Evolutionary conservation across 1,140 invertebrate genomes (phyloP).

Genomic region (Lucilia cuprina): DNA sequence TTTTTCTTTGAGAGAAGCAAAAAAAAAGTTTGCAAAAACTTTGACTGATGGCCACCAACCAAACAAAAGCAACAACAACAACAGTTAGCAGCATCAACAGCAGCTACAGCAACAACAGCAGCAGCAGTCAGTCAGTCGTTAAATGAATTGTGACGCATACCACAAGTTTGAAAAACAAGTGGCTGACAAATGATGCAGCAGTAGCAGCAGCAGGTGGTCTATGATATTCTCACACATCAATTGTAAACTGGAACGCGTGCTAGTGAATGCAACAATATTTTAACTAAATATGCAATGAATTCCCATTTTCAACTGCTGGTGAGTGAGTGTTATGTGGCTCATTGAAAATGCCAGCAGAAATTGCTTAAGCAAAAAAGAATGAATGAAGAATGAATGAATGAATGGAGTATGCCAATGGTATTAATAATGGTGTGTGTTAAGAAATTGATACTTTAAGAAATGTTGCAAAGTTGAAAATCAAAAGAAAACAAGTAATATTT

Average conservation of each 20-base stretch:
- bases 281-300: neutral
- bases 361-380: too few species aligned
- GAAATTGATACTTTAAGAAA: too few species aligned
- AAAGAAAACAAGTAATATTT: too few species aligned
- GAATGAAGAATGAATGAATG: too few species aligned
- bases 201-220: slow-evolving; percentile 15
- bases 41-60: neutral
- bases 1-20: neutral
- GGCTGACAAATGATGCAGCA: slow-evolving; percentile 16
- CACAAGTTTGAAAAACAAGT: neutral
- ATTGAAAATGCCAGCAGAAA: too few species aligned
- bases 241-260: neutral
- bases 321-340: too few species aligned
- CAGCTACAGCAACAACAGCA: too few species aligned
- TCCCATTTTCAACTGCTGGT: neutral
- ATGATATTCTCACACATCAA: neutral
- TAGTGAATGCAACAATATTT: neutral
- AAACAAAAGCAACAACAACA: neutral
- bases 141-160: slow-evolving; percentile 10
- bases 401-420: too few species aligned
- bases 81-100: neutral
- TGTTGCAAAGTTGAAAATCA: too few species aligned
- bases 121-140: too few species aligned
- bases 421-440: too few species aligned
- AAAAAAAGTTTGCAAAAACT: neutral